Conservation (phyloP, 2,113 vertebrate species). For the Murina feae region DNA sequence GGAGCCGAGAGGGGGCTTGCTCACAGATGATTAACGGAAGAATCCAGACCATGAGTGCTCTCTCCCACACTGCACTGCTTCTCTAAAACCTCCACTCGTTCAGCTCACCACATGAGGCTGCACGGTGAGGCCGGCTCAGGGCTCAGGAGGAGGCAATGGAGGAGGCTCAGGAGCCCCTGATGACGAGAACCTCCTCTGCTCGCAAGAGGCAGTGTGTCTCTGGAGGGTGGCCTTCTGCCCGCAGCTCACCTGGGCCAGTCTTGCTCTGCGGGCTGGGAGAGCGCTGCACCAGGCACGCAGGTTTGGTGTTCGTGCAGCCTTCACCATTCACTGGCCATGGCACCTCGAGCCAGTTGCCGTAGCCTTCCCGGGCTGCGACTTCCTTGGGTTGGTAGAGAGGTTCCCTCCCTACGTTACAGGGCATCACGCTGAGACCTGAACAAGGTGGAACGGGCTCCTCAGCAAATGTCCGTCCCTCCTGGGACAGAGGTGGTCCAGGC, state of each 20-base stretch:
- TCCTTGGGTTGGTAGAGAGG: background rate
- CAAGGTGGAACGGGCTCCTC: too few relatives aligned
- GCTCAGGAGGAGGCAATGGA: rapidly evolving
- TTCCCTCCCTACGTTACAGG: background rate
- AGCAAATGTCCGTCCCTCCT: background rate
- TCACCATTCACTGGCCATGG: background rate
- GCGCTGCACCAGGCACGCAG: background rate
- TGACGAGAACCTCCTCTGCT: background rate
- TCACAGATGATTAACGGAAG: background rate
- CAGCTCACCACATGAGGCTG: background rate
- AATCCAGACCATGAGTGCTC: background rate
- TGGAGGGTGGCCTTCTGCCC: background rate
- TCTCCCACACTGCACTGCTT: background rate
- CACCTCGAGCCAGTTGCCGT: background rate
- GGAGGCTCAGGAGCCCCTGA: background rate
- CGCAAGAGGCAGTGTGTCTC: background rate
- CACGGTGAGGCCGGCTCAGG: background rate
- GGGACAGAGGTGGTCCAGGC: background rate
- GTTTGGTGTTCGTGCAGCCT: background rate
- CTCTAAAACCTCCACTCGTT: background rate
- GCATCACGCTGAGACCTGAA: too few relatives aligned
- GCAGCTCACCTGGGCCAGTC: background rate
- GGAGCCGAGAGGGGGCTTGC: background rate
- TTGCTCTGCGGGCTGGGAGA: background rate
- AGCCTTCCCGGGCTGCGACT: background rate